Evolutionary conservation across 1,140 invertebrate genomes (phyloP).

Genomic region (Nilaparvata lugens): DNA sequence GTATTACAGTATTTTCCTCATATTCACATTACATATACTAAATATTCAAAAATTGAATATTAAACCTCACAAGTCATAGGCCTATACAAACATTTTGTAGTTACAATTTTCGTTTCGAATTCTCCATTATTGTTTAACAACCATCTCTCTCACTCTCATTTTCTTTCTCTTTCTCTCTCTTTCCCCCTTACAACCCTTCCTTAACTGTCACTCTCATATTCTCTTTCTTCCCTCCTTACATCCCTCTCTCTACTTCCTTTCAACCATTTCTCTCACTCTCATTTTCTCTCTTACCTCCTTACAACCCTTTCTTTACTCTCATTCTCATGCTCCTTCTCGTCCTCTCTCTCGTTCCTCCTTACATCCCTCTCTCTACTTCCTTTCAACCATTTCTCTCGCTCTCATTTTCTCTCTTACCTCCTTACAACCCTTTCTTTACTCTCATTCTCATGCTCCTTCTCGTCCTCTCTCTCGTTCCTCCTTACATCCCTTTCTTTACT

Average conservation of each 20-base stretch:
- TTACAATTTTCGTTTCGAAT: too few relatives aligned
- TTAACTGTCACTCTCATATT: background rate
- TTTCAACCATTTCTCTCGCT: background rate
- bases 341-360: constrained; percentile 1
- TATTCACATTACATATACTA: too few relatives aligned
- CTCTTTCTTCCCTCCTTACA: background rate
- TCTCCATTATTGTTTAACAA: too few relatives aligned
- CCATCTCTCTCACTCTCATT: background rate
- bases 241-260: background rate
- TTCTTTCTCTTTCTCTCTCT: background rate
- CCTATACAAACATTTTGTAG: too few relatives aligned
- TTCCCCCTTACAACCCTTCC: background rate
- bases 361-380: background rate
- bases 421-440: background rate
- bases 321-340: constrained; percentile 2
- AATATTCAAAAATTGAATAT: too few relatives aligned
- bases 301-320: background rate
- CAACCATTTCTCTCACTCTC: background rate
- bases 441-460: background rate
- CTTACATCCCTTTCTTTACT: background rate
- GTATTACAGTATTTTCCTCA: too few relatives aligned
- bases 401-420: background rate
- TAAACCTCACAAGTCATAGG: too few relatives aligned
- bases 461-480: too few relatives aligned
- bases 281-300: background rate